Conservation (phyloP, 2,113 vertebrate genomes). For the Marmota flaviventris region DNA sequence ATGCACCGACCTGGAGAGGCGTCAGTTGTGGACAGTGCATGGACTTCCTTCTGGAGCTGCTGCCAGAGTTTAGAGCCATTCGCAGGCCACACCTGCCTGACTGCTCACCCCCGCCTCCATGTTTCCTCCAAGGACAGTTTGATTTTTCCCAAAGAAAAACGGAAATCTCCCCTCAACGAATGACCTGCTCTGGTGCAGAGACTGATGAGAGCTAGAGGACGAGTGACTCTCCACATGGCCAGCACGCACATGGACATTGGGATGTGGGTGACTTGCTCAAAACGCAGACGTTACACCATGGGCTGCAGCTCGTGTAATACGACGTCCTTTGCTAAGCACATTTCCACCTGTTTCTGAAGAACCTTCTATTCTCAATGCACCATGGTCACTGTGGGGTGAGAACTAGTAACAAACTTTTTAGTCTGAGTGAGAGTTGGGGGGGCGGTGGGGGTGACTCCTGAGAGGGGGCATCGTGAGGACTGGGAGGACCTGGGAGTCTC, state of each 20-base stretch:
- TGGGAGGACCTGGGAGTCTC: conserved; percentile 27
- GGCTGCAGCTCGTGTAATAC: not conserved
- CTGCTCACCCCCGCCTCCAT: accelerated
- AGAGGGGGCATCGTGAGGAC: not conserved
- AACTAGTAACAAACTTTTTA: conserved; percentile 79
- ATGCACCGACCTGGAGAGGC: accelerated
- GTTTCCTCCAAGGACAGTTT: not conserved
- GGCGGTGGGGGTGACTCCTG: not conserved
- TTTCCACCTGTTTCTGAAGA: conserved; percentile 58
- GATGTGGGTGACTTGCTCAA: not conserved
- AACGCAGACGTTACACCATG: accelerated
- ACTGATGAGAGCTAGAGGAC: accelerated
- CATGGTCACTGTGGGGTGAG: conserved; percentile 85
- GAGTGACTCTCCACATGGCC: not conserved
- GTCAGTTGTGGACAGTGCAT: accelerated
- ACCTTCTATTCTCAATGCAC: conserved; percentile 82
- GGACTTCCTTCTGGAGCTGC: accelerated
- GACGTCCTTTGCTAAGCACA: conserved; percentile 53
- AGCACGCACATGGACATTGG: accelerated
- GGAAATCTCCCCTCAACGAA: not conserved
- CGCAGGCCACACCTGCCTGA: accelerated
- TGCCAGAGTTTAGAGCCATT: not conserved
- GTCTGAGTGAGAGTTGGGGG: conserved; percentile 79
- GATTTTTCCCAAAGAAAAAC: not conserved
- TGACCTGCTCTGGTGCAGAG: not conserved